Percentiles rank a stretch among this genome's conserved stretches.
These are phyloP conservation scores for Daptonema setosum DNA, from an alignment of 2,888 invertebrate species.

Conservation along the genomic window DNA sequence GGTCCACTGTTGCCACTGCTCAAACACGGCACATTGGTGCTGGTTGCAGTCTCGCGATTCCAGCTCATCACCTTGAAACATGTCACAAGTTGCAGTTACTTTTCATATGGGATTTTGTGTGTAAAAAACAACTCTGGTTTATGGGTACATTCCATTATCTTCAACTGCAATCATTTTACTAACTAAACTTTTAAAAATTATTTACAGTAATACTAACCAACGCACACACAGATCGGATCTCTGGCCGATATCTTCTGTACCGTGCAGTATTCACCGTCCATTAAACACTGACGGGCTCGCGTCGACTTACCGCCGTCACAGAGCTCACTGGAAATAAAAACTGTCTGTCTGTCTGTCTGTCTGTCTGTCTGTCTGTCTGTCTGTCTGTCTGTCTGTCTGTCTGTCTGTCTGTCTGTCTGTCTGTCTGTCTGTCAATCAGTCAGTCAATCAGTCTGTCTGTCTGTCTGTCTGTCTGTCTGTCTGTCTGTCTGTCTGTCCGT, in stretches of 20 bases:
- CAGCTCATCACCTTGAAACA: neutral
- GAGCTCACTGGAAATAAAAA: neutral
- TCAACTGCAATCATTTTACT: neutral
- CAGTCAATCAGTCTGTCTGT: too few relatives aligned
- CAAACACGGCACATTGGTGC: neutral
- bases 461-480: too few relatives aligned
- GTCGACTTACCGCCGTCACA: neutral
- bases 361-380: too few relatives aligned
- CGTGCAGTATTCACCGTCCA: neutral
- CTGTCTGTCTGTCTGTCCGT: too few relatives aligned
- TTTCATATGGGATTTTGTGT: too few relatives aligned
- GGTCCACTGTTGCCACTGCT: slow-evolving; percentile 7
- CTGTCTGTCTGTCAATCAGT: too few relatives aligned
- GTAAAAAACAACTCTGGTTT: too few relatives aligned
- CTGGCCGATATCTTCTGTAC: neutral
- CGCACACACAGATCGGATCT: neutral
- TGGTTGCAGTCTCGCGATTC: neutral
- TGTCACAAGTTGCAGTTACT: too few relatives aligned
- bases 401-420: too few relatives aligned
- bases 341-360: too few relatives aligned
- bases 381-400: too few relatives aligned
- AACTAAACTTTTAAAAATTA: neutral
- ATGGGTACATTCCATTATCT: neutral
- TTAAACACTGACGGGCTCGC: neutral
- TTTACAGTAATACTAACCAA: neutral